Percentiles rank a stretch among this genome's conserved stretches.
These are phyloP conservation scores for Hydropsyche betteni DNA, from an alignment of 2,888 invertebrate species.

Conservation along the genomic window DNA sequence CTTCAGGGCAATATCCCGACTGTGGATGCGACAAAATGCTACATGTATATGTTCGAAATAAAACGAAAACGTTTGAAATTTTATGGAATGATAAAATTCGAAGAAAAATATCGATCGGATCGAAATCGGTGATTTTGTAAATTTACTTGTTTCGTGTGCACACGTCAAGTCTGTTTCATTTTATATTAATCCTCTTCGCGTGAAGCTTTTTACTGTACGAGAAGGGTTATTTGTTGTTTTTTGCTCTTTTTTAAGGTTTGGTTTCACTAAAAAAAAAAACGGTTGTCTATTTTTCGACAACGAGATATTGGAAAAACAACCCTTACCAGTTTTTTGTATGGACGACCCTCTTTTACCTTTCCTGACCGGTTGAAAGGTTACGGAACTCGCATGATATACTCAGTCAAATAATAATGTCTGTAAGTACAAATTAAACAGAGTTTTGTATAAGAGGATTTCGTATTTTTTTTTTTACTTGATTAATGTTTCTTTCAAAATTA, in stretches of 20 bases:
- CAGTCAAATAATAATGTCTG: neutral
- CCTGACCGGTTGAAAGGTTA: neutral
- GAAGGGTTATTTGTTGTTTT: slow-evolving; percentile 6
- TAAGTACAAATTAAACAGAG: too few relatives aligned
- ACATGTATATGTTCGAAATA: too few relatives aligned
- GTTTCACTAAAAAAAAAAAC: neutral
- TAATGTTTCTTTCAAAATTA: too few relatives aligned
- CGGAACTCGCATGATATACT: neutral
- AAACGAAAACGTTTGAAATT: too few relatives aligned
- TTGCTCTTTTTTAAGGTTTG: neutral
- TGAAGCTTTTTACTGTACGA: neutral
- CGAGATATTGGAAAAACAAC: slow-evolving; percentile 24
- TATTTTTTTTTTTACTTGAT: too few relatives aligned
- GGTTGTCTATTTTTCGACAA: slow-evolving; percentile 9
- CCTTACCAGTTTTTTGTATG: neutral
- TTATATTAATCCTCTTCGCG: slow-evolving; percentile 14
- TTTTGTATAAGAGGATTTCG: too few relatives aligned
- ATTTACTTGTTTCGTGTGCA: neutral
- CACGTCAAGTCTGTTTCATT: neutral
- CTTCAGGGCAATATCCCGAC: too few relatives aligned
- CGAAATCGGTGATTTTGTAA: too few relatives aligned
- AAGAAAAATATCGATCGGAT: too few relatives aligned
- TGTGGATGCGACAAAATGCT: too few relatives aligned
- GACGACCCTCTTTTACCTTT: neutral
- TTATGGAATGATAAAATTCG: too few relatives aligned